These are phyloP conservation scores for Cladopsammia gracilis DNA, from an alignment of 64 coral and sea anemone species.

Conservation along the genomic window DNA sequence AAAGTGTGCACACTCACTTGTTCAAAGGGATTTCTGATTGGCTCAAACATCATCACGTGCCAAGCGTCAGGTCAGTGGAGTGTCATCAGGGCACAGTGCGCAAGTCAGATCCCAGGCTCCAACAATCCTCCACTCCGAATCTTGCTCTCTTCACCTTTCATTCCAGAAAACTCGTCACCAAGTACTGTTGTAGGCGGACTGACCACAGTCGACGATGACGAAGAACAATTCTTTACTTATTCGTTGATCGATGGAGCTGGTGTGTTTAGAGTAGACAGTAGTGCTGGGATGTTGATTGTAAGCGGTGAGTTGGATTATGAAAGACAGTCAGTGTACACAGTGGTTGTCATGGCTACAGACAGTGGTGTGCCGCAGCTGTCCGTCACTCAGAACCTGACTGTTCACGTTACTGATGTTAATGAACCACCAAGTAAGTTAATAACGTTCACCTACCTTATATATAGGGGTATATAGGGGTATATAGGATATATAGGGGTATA, in stretches of 20 bases:
- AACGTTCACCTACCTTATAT: background rate
- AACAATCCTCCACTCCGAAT: slow-evolving; percentile 72
- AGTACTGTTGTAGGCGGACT: slow-evolving; percentile 62
- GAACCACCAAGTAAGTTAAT: slow-evolving; percentile 75
- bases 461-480: too few relatives aligned
- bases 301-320: slow-evolving; percentile 77
- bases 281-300: slow-evolving; percentile 36
- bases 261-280: slow-evolving; percentile 65
- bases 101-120: slow-evolving; percentile 49
- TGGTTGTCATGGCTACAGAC: slow-evolving; percentile 70
- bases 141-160: slow-evolving; percentile 57
- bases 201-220: slow-evolving; percentile 72
- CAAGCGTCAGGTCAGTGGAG: slow-evolving; percentile 70
- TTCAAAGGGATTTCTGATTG: slow-evolving; percentile 69
- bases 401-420: slow-evolving; percentile 75
- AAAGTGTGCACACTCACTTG: slow-evolving; percentile 63
- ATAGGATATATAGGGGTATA: too few relatives aligned
- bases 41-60: slow-evolving; percentile 58
- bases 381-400: slow-evolving; percentile 64
- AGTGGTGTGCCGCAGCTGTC: slow-evolving; percentile 71
- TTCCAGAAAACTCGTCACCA: slow-evolving; percentile 70
- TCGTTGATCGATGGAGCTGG: slow-evolving; percentile 61
- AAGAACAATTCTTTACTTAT: slow-evolving; percentile 64
- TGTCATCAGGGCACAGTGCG: slow-evolving; percentile 71
- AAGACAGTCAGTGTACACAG: slow-evolving; percentile 55